phyloP scores from a whole-genome alignment of 2,797 vertebrate genomes.

The Yasuhikotakia modesta region DNA sequence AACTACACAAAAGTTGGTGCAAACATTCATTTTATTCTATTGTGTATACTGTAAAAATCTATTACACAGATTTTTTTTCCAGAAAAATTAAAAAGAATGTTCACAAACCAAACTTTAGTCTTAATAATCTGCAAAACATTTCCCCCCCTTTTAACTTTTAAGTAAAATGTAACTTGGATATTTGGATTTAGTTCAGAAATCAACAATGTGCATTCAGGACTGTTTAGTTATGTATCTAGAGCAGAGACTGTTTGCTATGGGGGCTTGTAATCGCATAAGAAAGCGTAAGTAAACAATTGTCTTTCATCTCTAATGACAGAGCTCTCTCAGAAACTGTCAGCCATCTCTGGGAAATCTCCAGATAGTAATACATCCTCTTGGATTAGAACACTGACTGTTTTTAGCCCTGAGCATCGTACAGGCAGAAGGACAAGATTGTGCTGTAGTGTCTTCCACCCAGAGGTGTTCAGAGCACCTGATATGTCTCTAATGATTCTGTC shows the following conservation, averaged over 20 bases:
- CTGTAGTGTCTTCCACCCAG: conserved; percentile 31
- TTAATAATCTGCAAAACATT: no score
- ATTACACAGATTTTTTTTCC: no score
- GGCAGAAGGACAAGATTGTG: conserved; percentile 31
- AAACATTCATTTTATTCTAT: no score
- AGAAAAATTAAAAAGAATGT: no score
- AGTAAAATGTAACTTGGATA: background rate
- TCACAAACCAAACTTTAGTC: no score
- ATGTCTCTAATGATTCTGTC: conserved; percentile 43
- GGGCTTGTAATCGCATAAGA: conserved; percentile 32
- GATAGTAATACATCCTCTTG: conserved; percentile 37
- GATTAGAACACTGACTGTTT: conserved; percentile 12
- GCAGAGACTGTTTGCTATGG: conserved; percentile 25
- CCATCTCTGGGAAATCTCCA: conserved; percentile 2
- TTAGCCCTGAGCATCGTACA: conserved; percentile 29
- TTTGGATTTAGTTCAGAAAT: conserved; percentile 1
- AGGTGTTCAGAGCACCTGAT: conserved; percentile 30
- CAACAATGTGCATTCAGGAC: conserved; percentile 25
- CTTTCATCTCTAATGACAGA: conserved; percentile 33
- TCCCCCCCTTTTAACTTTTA: background rate
- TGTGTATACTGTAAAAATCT: no score
- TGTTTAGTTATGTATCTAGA: conserved; percentile 41
- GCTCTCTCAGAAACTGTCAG: conserved; percentile 32
- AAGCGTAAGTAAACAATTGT: conserved; percentile 26
- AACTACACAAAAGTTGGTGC: no score